Percentiles rank a stretch among this genome's conserved stretches.
Conservation (phyloP, 2,888 invertebrate species). For the Gibbula magus region DNA sequence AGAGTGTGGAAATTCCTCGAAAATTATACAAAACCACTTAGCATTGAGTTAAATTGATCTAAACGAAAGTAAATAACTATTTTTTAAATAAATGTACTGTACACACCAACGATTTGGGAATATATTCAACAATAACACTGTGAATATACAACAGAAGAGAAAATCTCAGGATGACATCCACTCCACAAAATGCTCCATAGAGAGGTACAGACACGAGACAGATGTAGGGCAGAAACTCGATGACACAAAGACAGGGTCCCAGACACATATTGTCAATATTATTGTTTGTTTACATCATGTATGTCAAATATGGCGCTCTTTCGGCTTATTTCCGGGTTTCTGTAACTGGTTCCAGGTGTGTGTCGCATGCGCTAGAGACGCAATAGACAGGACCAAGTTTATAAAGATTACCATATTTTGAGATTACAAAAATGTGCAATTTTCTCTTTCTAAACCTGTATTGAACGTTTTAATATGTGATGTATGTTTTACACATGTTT, state of each 20-base stretch:
- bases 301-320: slow-evolving; percentile 28
- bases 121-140: slow-evolving; percentile 48
- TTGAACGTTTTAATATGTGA: no score
- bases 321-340: not conserved
- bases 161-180: slow-evolving; percentile 56
- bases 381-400: no score
- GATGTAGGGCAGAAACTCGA: slow-evolving; percentile 61
- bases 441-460: no score
- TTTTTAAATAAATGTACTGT: not conserved
- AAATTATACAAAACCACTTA: no score
- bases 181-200: slow-evolving; percentile 63
- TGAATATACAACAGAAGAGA: slow-evolving; percentile 59
- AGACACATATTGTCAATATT: slow-evolving; percentile 52
- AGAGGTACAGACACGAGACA: slow-evolving; percentile 62
- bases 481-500: no score
- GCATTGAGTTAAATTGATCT: no score
- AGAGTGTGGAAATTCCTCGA: no score
- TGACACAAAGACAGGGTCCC: slow-evolving; percentile 45
- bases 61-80: no score
- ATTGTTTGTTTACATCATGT: not conserved
- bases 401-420: no score
- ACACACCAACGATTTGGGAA: slow-evolving; percentile 58
- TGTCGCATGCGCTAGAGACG: no score
- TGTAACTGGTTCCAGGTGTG: not conserved
- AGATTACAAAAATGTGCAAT: no score